Evolutionary conservation across 2,113 vertebrate species (phyloP).

Genomic region (Apaloderma vittatum): DNA sequence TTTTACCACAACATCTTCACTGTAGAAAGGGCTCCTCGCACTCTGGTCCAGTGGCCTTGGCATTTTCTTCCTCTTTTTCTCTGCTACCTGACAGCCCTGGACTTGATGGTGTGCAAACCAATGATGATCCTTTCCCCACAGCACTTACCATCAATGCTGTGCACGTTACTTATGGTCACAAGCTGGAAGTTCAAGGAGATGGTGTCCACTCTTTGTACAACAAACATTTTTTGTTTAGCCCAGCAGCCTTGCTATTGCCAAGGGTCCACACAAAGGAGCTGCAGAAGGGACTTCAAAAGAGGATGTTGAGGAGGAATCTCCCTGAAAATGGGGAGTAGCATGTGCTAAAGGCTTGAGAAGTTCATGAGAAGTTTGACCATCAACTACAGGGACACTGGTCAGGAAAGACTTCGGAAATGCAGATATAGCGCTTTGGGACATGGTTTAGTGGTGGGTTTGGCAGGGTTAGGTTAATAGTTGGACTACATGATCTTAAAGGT

Average conservation of each 20-base stretch:
- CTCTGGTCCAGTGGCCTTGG: not conserved
- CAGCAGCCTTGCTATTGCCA: not conserved
- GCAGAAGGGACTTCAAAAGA: not conserved
- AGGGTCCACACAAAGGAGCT: not conserved
- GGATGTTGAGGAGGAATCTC: not conserved
- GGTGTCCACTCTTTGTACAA: not conserved
- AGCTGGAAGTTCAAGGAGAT: not conserved
- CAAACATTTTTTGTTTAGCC: not conserved
- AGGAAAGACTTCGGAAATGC: not conserved
- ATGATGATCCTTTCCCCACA: not conserved
- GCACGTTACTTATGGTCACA: not conserved
- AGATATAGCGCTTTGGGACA: too few relatives aligned
- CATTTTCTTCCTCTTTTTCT: not conserved
- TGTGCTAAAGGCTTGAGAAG: not conserved
- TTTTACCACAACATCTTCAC: not conserved
- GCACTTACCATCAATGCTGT: not conserved
- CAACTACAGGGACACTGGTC: not conserved
- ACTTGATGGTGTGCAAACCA: not conserved
- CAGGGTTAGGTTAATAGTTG: too few relatives aligned
- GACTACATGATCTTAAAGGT: too few relatives aligned
- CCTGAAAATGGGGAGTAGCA: not conserved
- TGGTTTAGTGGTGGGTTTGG: too few relatives aligned
- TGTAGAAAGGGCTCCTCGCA: not conserved
- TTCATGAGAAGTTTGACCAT: not conserved
- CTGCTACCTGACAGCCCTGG: not conserved